Base-by-base conservation (phyloP, 1,140 invertebrate species). In the Zaprionus africanus region DNA sequence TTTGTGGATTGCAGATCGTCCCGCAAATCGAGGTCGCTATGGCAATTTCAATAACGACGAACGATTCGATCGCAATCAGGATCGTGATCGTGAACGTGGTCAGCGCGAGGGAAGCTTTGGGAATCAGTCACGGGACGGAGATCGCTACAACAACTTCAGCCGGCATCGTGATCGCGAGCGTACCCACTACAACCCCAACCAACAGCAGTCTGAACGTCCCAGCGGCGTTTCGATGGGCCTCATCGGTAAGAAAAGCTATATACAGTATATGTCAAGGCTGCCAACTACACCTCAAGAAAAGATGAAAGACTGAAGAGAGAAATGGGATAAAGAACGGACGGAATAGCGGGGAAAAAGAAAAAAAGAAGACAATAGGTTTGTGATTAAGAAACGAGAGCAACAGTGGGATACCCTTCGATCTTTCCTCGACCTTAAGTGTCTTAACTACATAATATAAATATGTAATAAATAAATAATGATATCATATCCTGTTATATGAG, bases 31-130 rank as follows among this genome's bases (percentile, higher is more conserved):
- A 0, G 92, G 92, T 34, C 91, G 92, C n/a, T 93, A 93, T 60
- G 92, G 92, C 1, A 93, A 92, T 72, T 92, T 92, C 41, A 91
- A 86, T 46, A 91, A 92, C 65, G 92, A 93, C 49, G 91, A 92
- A 59, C 83, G 90, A 4, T 87, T 80, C 24, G 90, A 92, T 61
- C 91, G 92, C 28, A 87, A 88, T 67, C 85, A 90, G 76, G 81
- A 91, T 61, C 79, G 86, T 12, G 88, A 92, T 51, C 84, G 92
- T 11, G 88, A 92, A 46, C 84, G 92, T 17, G 83, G 90, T 0
- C 86, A 92, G 49, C 81, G 92, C 0, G 92, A 93, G 68, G 92
- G 92, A 46, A 92, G 91, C 62, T 92, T 81, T 64, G 87, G 90
- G 49, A 90, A 90, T 70, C 84, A 93, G 73, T 93, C 93, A 76